phyloP scores from a whole-genome alignment of 2,113 vertebrate genomes.

The Enhydra lutris region DNA sequence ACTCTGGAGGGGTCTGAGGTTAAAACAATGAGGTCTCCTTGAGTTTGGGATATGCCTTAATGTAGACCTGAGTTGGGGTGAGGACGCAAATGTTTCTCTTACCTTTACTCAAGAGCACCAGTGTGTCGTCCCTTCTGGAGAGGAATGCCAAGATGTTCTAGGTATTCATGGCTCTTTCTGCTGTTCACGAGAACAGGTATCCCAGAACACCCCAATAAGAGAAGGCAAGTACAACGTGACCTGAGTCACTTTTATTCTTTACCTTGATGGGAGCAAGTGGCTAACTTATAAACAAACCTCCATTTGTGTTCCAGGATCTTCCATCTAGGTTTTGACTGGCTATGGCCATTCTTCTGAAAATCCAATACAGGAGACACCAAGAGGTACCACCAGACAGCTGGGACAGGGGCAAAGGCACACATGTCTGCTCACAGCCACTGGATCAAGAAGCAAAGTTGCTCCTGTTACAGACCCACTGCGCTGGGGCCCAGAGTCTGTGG shows the following conservation, averaged over 20 bases:
- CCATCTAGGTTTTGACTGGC: not conserved
- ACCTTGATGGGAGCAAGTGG: not conserved
- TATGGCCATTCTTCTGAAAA: not conserved
- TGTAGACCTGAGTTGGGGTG: not conserved
- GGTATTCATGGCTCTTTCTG: not conserved
- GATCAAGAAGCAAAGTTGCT: not conserved
- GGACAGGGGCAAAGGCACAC: not conserved
- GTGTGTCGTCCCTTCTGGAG: not conserved
- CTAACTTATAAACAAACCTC: not conserved
- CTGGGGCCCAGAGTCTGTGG: not conserved
- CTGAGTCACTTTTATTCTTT: not conserved
- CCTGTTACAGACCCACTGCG: accelerated
- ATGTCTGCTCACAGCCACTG: not conserved
- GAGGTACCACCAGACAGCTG: not conserved
- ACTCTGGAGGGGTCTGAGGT: not conserved
- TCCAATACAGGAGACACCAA: not conserved
- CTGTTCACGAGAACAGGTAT: not conserved
- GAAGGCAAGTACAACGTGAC: not conserved
- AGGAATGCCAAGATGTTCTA: not conserved
- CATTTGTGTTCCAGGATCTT: not conserved
- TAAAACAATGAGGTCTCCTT: not conserved
- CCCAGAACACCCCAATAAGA: not conserved
- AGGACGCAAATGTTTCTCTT: not conserved
- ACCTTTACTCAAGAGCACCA: not conserved
- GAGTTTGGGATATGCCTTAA: not conserved